phyloP scores from a whole-genome alignment of 2,888 invertebrate species.

The Lasioglossum calceatum region DNA sequence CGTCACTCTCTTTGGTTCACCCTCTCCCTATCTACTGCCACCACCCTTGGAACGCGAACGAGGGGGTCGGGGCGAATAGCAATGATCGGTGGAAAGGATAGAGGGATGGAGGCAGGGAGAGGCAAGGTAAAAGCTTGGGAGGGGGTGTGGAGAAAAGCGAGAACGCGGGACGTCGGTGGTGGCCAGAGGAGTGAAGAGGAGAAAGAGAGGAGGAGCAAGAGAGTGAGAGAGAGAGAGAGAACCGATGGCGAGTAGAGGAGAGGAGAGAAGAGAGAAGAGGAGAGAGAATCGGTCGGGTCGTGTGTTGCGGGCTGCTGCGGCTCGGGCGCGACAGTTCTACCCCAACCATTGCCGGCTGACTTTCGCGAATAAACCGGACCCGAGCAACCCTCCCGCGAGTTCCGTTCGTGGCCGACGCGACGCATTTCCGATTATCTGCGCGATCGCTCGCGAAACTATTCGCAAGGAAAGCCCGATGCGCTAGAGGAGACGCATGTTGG shows the following conservation, averaged over 20 bases:
- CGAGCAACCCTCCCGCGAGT: slow-evolving; percentile 29
- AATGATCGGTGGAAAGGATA: slow-evolving; percentile 31
- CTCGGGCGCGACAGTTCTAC: slow-evolving; percentile 84
- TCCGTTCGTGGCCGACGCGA: neutral
- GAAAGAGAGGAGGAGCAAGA: neutral
- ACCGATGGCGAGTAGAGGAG: neutral
- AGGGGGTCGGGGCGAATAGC: slow-evolving; percentile 29
- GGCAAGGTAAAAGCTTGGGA: slow-evolving; percentile 34
- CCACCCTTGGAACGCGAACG: slow-evolving; percentile 7
- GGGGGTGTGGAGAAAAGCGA: slow-evolving; percentile 28
- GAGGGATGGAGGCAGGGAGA: slow-evolving; percentile 7
- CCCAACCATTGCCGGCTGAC: slow-evolving; percentile 81
- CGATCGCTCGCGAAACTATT: neutral
- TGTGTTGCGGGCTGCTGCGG: slow-evolving; percentile 84
- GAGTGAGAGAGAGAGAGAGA: neutral
- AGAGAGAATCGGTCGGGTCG: slow-evolving; percentile 77
- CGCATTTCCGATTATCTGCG: neutral
- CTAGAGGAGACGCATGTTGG: slow-evolving; percentile 2
- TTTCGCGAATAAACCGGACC: slow-evolving; percentile 66
- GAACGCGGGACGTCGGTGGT: slow-evolving; percentile 7
- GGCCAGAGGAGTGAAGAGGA: neutral
- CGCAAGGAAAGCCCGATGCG: neutral
- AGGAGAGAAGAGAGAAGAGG: slow-evolving; percentile 4
- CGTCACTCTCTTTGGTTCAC: neutral
- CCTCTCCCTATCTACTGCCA: neutral